Evolutionary conservation across 2,888 invertebrate species (phyloP), one percentile per base, ranked within the genome.

Genomic region (Pinctada fucata): DNA sequence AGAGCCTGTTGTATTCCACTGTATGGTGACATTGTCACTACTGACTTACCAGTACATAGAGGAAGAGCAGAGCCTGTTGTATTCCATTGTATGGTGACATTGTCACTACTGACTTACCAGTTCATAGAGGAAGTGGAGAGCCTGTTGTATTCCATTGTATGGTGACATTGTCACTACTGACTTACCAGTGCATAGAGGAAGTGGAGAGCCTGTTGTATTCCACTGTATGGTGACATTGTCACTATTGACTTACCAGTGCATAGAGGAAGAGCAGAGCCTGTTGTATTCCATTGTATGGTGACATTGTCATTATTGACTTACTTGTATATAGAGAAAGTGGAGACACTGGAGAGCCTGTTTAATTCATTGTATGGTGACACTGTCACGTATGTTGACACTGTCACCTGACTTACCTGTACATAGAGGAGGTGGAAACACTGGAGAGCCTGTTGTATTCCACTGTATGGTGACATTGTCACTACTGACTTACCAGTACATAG

Each of bases 181-280:
- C 80, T 49, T 74, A 51, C 78, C 88, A 88, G 1, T 78, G 76
- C 13, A 84, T 3, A 67, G 64, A 51, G 86, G 86, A 3, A 82
- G 70, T n/a, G n/a, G 16, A 31, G 31, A 31, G 31, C 31, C 31
- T 49, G 69, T 72, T 6, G 66, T 45, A 74, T 79, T 81, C 31
- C 31, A 31, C 31, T 31, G 31, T 31, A 31, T 31, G 31, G 31
- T 31, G 31, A 31, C 31, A 31, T 31, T 31, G 31, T 31, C 31
- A 31, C 31, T 31, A 31, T 31, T 31, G 31, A 31, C 31, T 31
- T 31, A 31, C 31, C 31, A 31, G 31, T 31, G 31, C 31, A 31
- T 1, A 31, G 31, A 31, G 31, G 31, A 31, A 31, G 31, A 31
- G 31, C 31, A 31, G 31, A 31, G 31, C 31, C 31, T 31, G 31